Percentiles rank a stretch among this genome's conserved stretches.
Conservation (phyloP, 2,113 vertebrate genomes). For the Cyprinus carpio region DNA sequence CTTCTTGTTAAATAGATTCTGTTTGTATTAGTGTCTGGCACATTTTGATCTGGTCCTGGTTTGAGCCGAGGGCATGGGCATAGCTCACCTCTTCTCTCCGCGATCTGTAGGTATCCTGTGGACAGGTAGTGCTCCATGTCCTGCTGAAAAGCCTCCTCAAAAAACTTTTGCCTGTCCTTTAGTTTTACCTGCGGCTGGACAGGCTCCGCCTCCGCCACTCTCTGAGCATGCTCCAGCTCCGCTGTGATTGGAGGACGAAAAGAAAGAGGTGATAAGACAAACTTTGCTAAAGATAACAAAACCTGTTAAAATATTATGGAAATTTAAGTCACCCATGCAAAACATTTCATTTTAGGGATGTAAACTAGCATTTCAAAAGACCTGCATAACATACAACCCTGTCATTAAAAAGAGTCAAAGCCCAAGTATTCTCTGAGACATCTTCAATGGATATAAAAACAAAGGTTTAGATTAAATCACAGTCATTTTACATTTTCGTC, state of each 20-base stretch:
- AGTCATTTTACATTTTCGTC: no score
- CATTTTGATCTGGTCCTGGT: background rate
- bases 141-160: constrained; percentile 97
- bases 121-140: constrained; percentile 98
- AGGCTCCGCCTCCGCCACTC: constrained; percentile 86
- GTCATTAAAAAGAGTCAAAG: background rate
- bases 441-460: background rate
- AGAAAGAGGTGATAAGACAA: background rate
- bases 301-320: background rate
- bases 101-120: constrained; percentile 92
- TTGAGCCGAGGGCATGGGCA: background rate
- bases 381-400: background rate
- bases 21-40: background rate
- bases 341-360: background rate
- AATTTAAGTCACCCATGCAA: background rate
- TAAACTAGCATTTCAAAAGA: background rate
- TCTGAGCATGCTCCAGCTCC: constrained; percentile 88
- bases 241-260: constrained; percentile 69
- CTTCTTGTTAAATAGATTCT: background rate
- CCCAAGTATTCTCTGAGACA: background rate
- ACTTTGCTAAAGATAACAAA: background rate
- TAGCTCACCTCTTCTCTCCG: constrained; percentile 88
- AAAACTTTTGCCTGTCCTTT: constrained; percentile 95
- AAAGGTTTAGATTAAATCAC: background rate
- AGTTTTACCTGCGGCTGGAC: constrained; percentile 85